Evolutionary conservation across 1,140 invertebrate genomes (phyloP).

Genomic region (Ganaspis sp.): DNA sequence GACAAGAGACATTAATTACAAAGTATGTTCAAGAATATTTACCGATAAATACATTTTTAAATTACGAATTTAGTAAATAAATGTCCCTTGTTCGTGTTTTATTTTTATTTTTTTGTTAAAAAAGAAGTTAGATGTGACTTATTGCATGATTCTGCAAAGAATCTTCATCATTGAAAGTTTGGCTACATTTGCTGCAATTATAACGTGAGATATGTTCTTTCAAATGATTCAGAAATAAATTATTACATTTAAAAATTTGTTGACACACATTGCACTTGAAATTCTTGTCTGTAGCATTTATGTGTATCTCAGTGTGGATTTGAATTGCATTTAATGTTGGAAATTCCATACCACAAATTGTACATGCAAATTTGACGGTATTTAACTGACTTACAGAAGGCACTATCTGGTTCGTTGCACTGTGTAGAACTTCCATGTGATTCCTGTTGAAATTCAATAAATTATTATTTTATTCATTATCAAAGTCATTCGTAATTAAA

Average conservation of each 20-base stretch:
- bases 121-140: not conserved
- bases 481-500: too few relatives aligned
- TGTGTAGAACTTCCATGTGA: slow-evolving; percentile 49
- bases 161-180: not conserved
- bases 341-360: slow-evolving; percentile 59
- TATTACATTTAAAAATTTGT: slow-evolving; percentile 47
- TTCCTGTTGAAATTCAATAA: slow-evolving; percentile 48
- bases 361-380: slow-evolving; percentile 56
- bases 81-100: too few relatives aligned
- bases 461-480: too few relatives aligned
- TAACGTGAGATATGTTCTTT: slow-evolving; percentile 48
- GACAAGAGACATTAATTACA: too few relatives aligned
- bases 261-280: slow-evolving; percentile 58
- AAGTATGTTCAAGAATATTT: too few relatives aligned
- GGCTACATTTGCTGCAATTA: not conserved
- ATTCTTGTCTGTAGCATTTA: slow-evolving; percentile 36
- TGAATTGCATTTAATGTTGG: slow-evolving; percentile 56
- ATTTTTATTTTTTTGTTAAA: not conserved
- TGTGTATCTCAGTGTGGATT: slow-evolving; percentile 54
- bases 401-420: slow-evolving; percentile 39
- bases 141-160: not conserved
- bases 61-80: too few relatives aligned
- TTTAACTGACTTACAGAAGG: slow-evolving; percentile 48
- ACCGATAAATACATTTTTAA: too few relatives aligned
- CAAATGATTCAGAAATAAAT: slow-evolving; percentile 50